Base-by-base conservation (phyloP, 2,888 invertebrate species). In the Polydrusus cervinus region DNA sequence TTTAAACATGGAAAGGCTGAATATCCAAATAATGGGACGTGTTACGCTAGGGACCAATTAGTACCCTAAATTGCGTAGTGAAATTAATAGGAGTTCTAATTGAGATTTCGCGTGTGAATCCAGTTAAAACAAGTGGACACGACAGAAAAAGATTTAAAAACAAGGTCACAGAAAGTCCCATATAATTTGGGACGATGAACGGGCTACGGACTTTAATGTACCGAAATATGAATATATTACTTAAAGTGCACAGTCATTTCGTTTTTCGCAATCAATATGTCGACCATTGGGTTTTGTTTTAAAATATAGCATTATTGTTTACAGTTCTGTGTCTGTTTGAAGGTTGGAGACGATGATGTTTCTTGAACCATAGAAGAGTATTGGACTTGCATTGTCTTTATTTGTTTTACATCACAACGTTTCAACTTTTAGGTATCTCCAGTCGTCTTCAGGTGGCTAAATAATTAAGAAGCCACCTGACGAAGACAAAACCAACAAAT, bases 21-120 rank as follows among this genome's bases (percentile, higher is more conserved):
- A 71, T 62, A 25, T 43, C 57, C 34, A 71, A 64, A 71, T 71
- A 71, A 71, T 66, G 53, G 38, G 53, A 66, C 66, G 53, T 66
- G 43, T 66, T 66, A 72, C 40, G 47, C 47, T 40, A 38, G 43
- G 45, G 71, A 20, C 53, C 53, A 71, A 64, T 64, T 67, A 66
- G 55, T 72, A 57, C n/a, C 61, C 61, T 47, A 47, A 74, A 74
- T 68, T 62, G 53, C 57, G 55, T 61, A 62, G 20, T 40, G 69
- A 69, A 67, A 69, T 74, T 74, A 74, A 64, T 62, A 55, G 61
- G 45, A 57, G 43, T 47, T 68, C 64, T 74, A 74, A 74, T 68
- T 74, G 69, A 55, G 47, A 18, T 64, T 64, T 74, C 53, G 74
- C 74, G 74, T 74, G 74, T 34, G 18, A 62, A 73, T 73, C 53